These are phyloP conservation scores for Imbricaverruca yamaguchii DNA, from an alignment of 2,888 invertebrate species.

Conservation along the genomic window DNA sequence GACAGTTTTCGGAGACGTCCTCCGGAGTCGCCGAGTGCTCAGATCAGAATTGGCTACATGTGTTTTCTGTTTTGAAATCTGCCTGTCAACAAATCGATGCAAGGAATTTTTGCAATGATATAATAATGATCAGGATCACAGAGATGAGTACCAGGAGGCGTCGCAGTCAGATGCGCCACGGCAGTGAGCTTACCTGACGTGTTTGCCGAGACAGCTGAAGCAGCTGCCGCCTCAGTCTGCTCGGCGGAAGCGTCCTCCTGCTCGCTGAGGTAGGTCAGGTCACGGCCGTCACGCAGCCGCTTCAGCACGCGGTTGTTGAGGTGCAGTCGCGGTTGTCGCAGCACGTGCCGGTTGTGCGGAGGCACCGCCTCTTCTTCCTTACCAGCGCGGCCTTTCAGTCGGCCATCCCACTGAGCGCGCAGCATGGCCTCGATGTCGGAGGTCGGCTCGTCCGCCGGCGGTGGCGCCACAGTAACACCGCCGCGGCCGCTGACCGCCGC, in stretches of 20 bases:
- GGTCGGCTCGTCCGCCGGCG: background rate
- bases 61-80: no score
- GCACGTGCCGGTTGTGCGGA: slow-evolving; percentile 36
- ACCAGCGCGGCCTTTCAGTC: slow-evolving; percentile 30
- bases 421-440: slow-evolving; percentile 35
- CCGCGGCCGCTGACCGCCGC: background rate
- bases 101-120: no score
- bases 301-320: slow-evolving; percentile 41
- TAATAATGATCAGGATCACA: no score
- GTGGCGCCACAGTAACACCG: background rate
- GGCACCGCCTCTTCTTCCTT: slow-evolving; percentile 30
- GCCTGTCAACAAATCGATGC: no score
- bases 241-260: slow-evolving; percentile 15
- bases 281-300: slow-evolving; percentile 32
- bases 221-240: background rate
- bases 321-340: slow-evolving; percentile 42
- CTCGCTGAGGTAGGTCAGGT: slow-evolving; percentile 30
- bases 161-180: no score
- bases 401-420: slow-evolving; percentile 35
- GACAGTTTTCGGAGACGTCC: no score
- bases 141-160: no score
- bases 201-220: background rate
- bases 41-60: no score
- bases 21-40: no score
- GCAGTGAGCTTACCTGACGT: no score